Percentiles rank a stretch among this genome's conserved stretches.
Conservation (phyloP, 2,797 vertebrate species). For the Sebastes kiyomatsui region DNA sequence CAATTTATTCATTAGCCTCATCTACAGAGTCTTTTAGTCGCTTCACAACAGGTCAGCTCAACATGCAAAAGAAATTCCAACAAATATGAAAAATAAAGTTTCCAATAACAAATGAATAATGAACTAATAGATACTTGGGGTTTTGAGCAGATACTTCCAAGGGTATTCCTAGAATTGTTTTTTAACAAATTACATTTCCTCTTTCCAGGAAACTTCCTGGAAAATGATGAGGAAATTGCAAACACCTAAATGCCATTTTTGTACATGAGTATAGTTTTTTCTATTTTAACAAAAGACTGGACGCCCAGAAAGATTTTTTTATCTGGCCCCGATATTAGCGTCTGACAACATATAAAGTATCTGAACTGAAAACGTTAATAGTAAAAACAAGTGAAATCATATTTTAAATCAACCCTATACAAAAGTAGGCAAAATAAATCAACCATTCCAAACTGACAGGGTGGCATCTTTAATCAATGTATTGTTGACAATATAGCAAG, state of each 20-base stretch:
- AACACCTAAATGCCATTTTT: not conserved
- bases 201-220: not conserved
- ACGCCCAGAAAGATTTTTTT: not conserved
- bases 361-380: not conserved
- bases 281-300: not conserved
- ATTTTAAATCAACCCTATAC: not conserved
- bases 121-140: not conserved
- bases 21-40: not conserved
- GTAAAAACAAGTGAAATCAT: not conserved
- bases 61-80: not conserved
- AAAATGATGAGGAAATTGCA: not conserved
- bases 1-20: not conserved
- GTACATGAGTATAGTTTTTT: not conserved
- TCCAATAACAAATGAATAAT: not conserved
- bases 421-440: conserved; percentile 23
- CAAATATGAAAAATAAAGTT: not conserved
- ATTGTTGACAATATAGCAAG: conserved; percentile 76
- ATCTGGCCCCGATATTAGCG: not conserved
- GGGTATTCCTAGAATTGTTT: not conserved
- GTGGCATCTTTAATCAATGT: conserved; percentile 79
- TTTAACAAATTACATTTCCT: not conserved
- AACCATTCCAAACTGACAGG: conserved; percentile 67
- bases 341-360: not conserved
- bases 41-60: not conserved
- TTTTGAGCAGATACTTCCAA: not conserved